A percentile compares a stretch with the other conserved stretches of the same genome.
Evolutionary conservation across 1,140 invertebrate genomes (phyloP).

Genomic region (Bombus breviceps): DNA sequence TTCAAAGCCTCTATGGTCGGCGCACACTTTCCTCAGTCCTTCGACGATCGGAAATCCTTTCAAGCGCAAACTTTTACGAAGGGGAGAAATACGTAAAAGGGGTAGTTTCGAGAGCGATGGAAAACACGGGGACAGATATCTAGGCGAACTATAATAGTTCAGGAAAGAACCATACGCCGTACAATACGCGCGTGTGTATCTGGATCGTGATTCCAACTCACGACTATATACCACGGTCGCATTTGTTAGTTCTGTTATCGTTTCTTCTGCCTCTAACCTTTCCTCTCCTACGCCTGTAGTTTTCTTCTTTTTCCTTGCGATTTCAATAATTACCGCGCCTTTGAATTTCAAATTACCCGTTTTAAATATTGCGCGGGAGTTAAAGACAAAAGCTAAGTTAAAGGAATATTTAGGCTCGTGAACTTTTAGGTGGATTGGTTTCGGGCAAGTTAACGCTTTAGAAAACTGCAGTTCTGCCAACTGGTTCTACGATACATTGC

Average conservation of each 20-base stretch:
- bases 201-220: constrained; percentile 28
- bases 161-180: constrained; percentile 30
- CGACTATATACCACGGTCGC: constrained; percentile 8
- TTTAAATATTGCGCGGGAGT: background rate
- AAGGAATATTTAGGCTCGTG: background rate
- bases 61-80: constrained; percentile 16
- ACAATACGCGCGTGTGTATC: constrained; percentile 28
- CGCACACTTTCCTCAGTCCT: background rate
- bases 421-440: background rate
- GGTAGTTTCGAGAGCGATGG: constrained; percentile 29
- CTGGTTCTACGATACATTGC: too few species aligned
- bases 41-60: constrained; percentile 18
- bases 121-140: constrained; percentile 30
- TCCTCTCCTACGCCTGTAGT: background rate
- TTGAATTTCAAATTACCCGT: background rate
- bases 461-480: too few species aligned
- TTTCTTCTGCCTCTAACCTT: background rate
- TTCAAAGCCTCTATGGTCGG: constrained; percentile 14
- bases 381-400: too few species aligned
- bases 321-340: background rate
- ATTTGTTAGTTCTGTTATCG: constrained; percentile 44
- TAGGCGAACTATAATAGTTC: constrained; percentile 51
- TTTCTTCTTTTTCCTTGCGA: background rate
- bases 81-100: background rate
- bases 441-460: too few species aligned